A percentile compares a stretch with the other conserved stretches of the same genome.
Conservation (phyloP, 2,797 vertebrate genomes). For the Macropodus opercularis region DNA sequence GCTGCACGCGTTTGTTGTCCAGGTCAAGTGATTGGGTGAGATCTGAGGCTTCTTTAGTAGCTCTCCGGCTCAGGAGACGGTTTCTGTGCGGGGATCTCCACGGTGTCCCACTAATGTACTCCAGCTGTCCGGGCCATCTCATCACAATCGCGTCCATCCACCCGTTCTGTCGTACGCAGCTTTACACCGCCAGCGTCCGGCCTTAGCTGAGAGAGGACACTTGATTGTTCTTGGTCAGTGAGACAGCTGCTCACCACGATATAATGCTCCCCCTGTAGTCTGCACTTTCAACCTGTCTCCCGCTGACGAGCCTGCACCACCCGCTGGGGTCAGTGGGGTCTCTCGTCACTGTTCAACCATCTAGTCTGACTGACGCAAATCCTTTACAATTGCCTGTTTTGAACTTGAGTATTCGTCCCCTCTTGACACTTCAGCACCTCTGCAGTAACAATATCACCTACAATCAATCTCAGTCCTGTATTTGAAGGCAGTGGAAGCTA, state of each 20-base stretch:
- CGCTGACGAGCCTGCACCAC: conserved; percentile 62
- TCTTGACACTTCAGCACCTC: conserved; percentile 61
- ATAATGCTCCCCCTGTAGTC: conserved; percentile 62
- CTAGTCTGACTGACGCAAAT: conserved; percentile 73
- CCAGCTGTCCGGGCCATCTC: conserved; percentile 63
- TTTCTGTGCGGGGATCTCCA: conserved; percentile 23
- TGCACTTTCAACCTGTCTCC: conserved; percentile 68
- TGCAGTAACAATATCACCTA: conserved; percentile 72
- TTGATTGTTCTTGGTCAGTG: conserved; percentile 51
- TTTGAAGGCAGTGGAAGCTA: conserved; percentile 63
- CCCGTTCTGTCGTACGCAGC: no score
- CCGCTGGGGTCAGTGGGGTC: conserved; percentile 64
- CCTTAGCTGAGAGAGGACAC: conserved; percentile 35
- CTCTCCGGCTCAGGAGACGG: conserved; percentile 27
- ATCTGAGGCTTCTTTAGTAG: conserved; percentile 29
- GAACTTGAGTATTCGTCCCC: conserved; percentile 55
- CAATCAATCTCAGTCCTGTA: conserved; percentile 58
- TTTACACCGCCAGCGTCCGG: conserved; percentile 30
- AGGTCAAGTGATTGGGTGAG: conserved; percentile 24
- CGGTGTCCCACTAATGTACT: conserved; percentile 61
- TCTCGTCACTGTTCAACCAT: conserved; percentile 70
- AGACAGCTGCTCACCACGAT: conserved; percentile 59
- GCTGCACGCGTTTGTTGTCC: conserved; percentile 57
- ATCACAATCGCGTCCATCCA: no score
- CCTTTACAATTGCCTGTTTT: conserved; percentile 69